Conservation (phyloP, 2,888 invertebrate species). For the Malacosoma neustria region DNA sequence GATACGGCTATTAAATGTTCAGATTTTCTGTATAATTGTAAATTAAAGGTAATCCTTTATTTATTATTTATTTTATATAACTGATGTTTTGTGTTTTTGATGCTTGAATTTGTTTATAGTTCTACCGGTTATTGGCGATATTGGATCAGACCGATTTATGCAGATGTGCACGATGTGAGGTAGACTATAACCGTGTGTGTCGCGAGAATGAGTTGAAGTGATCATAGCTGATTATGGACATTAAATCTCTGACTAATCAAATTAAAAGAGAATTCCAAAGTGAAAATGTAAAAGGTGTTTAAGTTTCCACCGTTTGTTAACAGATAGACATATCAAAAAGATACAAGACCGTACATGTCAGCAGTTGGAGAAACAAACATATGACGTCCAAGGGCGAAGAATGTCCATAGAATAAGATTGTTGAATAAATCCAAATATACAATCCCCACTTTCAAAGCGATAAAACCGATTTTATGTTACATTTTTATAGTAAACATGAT, state of each 20-base stretch:
- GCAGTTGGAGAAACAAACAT: too few relatives aligned
- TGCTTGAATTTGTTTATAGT: slow-evolving; percentile 15
- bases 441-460: slow-evolving; percentile 28
- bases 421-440: slow-evolving; percentile 2
- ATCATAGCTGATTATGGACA: too few relatives aligned
- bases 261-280: too few relatives aligned
- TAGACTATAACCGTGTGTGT: neutral
- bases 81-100: neutral
- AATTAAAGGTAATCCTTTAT: slow-evolving; percentile 26
- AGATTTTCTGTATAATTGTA: slow-evolving; percentile 25
- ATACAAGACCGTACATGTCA: too few relatives aligned
- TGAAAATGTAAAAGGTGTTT: too few relatives aligned
- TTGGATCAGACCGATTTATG: slow-evolving; percentile 38
- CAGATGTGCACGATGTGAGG: slow-evolving; percentile 3
- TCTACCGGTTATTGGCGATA: slow-evolving; percentile 28
- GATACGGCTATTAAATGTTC: slow-evolving; percentile 1
- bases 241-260: too few relatives aligned
- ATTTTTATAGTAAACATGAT: slow-evolving; percentile 36
- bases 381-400: too few relatives aligned
- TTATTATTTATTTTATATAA: neutral
- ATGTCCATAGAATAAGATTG: neutral
- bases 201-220: too few relatives aligned
- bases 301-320: too few relatives aligned
- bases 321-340: too few relatives aligned
- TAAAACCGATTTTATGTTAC: slow-evolving; percentile 41